Evolutionary conservation across 2,888 invertebrate genomes (phyloP).

Genomic region (Drosophila pseudotalamancana): DNA sequence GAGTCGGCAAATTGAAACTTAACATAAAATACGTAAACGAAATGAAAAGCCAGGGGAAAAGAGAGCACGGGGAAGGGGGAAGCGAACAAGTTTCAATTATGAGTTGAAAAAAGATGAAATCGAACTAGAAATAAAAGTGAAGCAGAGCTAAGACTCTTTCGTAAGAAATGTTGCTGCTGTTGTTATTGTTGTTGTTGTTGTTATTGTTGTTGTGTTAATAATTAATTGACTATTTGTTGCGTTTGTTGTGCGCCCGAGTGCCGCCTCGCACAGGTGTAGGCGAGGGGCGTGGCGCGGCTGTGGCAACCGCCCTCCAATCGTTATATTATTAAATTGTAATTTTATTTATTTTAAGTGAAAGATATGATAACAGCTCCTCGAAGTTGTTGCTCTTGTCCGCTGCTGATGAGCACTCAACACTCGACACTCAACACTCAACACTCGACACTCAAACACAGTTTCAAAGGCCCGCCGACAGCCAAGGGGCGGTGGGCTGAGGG

Average conservation of each 20-base stretch:
- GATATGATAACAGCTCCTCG: constrained; percentile 75
- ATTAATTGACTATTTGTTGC: constrained; percentile 80
- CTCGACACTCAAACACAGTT: constrained; percentile 6
- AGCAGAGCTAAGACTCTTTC: constrained; percentile 63
- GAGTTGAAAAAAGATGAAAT: constrained; percentile 31
- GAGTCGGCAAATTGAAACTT: constrained; percentile 68
- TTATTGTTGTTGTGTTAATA: constrained; percentile 63
- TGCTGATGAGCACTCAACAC: constrained; percentile 55
- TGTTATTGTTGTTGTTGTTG: constrained; percentile 47
- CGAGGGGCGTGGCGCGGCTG: not conserved
- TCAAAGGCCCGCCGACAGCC: constrained; percentile 70
- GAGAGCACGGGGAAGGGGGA: constrained; percentile 7
- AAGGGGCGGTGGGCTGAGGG: not conserved
- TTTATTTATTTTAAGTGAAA: constrained; percentile 79
- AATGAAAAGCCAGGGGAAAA: not conserved
- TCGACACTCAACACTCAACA: not conserved
- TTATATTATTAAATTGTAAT: constrained; percentile 79
- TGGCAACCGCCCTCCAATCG: constrained; percentile 19
- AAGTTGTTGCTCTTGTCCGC: constrained; percentile 40
- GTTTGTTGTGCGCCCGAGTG: constrained; percentile 66
- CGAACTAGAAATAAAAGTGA: constrained; percentile 32
- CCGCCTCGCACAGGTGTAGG: constrained; percentile 41
- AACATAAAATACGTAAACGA: constrained; percentile 68
- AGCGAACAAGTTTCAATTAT: constrained; percentile 77
- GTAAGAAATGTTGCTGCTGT: constrained; percentile 60